phyloP scores from a whole-genome alignment of 2,113 vertebrate species.

The Melanostigma gelatinosum region DNA sequence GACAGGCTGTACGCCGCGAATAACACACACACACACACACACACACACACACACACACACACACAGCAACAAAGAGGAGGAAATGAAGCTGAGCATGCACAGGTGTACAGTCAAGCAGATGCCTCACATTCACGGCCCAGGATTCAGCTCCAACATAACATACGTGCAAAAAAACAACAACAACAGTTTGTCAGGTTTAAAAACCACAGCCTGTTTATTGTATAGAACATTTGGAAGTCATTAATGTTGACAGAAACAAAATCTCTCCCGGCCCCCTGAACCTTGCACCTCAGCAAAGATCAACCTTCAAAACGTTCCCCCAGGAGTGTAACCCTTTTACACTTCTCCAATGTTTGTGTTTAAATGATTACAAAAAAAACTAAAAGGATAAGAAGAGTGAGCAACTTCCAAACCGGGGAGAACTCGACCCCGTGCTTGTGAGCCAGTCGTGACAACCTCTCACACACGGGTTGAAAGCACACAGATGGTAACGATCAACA shows the following conservation, averaged over 20 bases:
- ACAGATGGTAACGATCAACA: slow-evolving; percentile 57
- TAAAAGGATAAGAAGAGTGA: slow-evolving; percentile 19
- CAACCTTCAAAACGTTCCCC: slow-evolving; percentile 19
- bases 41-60: slow-evolving; percentile 34
- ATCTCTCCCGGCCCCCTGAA: background rate
- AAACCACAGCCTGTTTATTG: slow-evolving; percentile 66
- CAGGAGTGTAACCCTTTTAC: slow-evolving; percentile 9
- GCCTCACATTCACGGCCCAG: background rate
- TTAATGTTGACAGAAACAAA: slow-evolving; percentile 49
- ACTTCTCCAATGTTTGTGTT: slow-evolving; percentile 15
- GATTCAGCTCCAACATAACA: slow-evolving; percentile 3
- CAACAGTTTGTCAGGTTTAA: slow-evolving; percentile 19
- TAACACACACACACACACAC: slow-evolving; percentile 75
- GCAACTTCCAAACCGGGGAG: background rate
- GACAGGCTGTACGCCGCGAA: slow-evolving; percentile 55
- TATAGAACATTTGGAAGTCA: slow-evolving; percentile 72
- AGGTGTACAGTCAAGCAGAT: slow-evolving; percentile 15
- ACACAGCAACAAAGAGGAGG: slow-evolving; percentile 77
- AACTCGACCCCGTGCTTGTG: background rate
- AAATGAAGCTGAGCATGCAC: slow-evolving; percentile 45
- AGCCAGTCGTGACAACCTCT: background rate
- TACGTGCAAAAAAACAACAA: background rate
- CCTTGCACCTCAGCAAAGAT: slow-evolving; percentile 24
- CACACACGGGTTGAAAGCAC: slow-evolving; percentile 18
- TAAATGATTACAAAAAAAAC: background rate